These are phyloP conservation scores for Daboia siamensis DNA, from an alignment of 2,113 vertebrate species.

Conservation along the genomic window DNA sequence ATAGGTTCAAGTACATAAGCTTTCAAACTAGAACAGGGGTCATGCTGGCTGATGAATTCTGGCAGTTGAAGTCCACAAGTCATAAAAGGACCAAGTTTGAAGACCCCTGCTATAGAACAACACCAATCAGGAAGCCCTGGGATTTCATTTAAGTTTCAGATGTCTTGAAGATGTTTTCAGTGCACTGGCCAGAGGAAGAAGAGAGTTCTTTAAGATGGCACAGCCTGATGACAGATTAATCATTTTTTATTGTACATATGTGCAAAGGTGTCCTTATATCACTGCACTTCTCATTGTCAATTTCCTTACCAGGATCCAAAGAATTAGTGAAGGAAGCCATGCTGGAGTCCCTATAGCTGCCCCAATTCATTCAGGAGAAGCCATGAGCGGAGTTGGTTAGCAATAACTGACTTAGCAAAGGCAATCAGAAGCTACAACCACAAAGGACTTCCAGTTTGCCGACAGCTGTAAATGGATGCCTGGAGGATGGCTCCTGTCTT, in stretches of 20 bases:
- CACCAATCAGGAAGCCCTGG: background rate
- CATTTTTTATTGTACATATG: background rate
- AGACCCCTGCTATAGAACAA: no score
- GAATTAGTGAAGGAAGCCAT: accelerated
- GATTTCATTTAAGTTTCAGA: background rate
- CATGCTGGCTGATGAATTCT: no score
- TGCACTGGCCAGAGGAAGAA: background rate
- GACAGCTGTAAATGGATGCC: no score
- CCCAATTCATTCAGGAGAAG: background rate
- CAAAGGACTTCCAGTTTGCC: no score
- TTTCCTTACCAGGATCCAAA: background rate
- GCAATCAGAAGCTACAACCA: background rate
- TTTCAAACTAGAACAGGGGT: background rate
- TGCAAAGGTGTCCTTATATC: background rate
- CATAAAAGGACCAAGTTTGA: no score
- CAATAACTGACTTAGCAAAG: background rate
- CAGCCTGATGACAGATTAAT: background rate
- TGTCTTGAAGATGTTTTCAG: background rate
- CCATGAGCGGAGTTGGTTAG: background rate
- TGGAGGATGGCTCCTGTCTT: no score
- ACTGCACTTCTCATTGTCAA: accelerated
- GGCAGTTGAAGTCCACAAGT: no score
- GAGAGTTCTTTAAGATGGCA: background rate
- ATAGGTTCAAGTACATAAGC: background rate
- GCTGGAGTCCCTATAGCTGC: background rate